Evolutionary conservation across 2,797 vertebrate genomes (phyloP).

Genomic region (Chelidonichthys spinosus): DNA sequence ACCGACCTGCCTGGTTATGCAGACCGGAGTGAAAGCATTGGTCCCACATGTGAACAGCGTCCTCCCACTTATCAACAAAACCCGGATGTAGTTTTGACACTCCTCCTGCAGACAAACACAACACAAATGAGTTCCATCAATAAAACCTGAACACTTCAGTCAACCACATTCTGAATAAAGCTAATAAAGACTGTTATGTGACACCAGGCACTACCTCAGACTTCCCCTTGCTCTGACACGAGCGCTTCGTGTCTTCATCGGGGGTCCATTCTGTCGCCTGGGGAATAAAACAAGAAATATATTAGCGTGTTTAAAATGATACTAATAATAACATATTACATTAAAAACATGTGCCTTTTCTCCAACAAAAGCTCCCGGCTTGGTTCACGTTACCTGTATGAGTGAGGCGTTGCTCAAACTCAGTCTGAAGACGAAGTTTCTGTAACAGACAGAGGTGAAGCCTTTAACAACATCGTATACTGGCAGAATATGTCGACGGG

Average conservation of each 20-base stretch:
- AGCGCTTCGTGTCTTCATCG: conserved; percentile 90
- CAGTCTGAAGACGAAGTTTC: conserved; percentile 97
- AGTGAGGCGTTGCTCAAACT: conserved; percentile 92
- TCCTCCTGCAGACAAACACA: conserved; percentile 86
- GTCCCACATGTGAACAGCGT: conserved; percentile 94
- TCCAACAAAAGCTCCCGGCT: too few species aligned
- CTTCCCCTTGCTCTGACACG: conserved; percentile 97
- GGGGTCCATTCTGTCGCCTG: conserved; percentile 93
- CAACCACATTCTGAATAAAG: neutral
- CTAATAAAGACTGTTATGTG: neutral
- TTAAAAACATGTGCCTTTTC: neutral
- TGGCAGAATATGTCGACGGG: neutral
- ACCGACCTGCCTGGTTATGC: conserved; percentile 90
- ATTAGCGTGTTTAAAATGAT: too few species aligned
- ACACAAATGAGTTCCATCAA: neutral
- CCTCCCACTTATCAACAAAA: conserved; percentile 89
- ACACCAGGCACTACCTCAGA: conserved; percentile 84
- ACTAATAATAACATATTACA: too few species aligned
- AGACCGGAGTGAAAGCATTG: conserved; percentile 93
- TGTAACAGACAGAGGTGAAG: conserved; percentile 65
- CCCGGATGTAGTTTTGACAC: conserved; percentile 96
- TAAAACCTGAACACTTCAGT: neutral
- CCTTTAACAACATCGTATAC: neutral
- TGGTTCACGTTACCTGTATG: conserved; percentile 88
- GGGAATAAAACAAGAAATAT: neutral